phyloP scores from a whole-genome alignment of 35 echinoderm and acorn worm species.

The Lytechinus pictus region DNA sequence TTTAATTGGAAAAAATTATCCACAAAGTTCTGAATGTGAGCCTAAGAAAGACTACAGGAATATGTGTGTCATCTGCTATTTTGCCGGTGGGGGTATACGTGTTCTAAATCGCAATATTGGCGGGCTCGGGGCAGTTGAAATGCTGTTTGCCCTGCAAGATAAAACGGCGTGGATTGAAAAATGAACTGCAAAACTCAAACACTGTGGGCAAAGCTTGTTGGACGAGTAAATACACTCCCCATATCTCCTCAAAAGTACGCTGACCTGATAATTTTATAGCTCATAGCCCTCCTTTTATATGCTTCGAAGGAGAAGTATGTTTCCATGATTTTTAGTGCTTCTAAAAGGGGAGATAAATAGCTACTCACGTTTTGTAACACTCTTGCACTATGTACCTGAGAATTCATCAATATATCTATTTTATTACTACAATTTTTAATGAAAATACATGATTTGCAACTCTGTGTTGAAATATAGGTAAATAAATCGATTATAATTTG shows the following conservation, averaged over 20 bases:
- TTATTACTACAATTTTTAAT: too few species aligned
- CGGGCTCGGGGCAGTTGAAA: neutral
- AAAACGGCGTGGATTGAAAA: constrained; percentile 3
- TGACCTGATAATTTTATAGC: neutral
- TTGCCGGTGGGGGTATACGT: neutral
- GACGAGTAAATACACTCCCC: neutral
- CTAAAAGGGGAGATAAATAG: too few species aligned
- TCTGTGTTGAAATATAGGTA: too few species aligned
- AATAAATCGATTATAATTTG: too few species aligned
- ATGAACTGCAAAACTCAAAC: constrained; percentile 6
- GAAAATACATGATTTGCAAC: too few species aligned
- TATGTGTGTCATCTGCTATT: neutral
- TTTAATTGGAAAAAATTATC: neutral
- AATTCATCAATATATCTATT: too few species aligned
- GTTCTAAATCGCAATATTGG: neutral
- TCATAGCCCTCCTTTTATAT: neutral
- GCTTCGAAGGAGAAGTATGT: neutral
- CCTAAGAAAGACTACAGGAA: neutral
- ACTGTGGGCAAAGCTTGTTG: constrained; percentile 1
- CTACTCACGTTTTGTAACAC: too few species aligned
- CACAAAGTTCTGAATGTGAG: neutral
- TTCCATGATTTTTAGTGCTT: too few species aligned
- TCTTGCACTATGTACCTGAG: too few species aligned
- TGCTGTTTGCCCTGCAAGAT: neutral
- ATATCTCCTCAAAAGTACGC: neutral